Evolutionary conservation across 2,797 vertebrate genomes (phyloP), one percentile per base, ranked within the genome.

Genomic region (Lerista edwardsae): DNA sequence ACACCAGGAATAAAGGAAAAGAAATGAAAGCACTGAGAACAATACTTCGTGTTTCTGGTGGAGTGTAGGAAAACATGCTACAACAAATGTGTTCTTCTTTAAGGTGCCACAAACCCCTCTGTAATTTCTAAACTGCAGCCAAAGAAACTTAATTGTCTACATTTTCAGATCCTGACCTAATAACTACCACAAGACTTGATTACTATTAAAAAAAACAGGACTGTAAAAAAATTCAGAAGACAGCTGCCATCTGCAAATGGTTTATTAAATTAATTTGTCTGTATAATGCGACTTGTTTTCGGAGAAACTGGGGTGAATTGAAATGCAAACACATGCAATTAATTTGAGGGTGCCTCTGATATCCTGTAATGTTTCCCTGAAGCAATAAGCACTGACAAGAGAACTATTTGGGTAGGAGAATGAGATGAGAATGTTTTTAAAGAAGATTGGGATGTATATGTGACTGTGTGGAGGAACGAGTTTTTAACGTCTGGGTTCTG

Each of bases 241-340:
- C 81, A 91, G 85, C 86, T 76, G 81, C 87, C 83, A 74, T 82
- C 84, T 91, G 82, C 64, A 90, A 88, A 90, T 88, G 89, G 85
- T 88, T 93, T 91, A 91, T 88, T 91, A 92, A 71, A 89, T 94
- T 92, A 80, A 74, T 88, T 93, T 88, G 84, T 87, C 86, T 86
- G 86, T 88, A 65, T 4, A 92, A 93, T 93, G 88, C 83, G 27
- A 87, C 83, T 86, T 93, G 84, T 93, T 93, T 94, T 90, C 88
- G 93, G 88, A 91, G 91, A 94, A 90, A 94, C 87, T 87, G 92
- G 88, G 91, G 65, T 91, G 90, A 92, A 88, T 94, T 93, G 93
- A 89, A 91, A 92, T 85, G 89, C 44, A 17, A 91, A 78, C 87
- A 90, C 80, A 44, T 80, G 87, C 81, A 90, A 88, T 90, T 75